phyloP scores from a whole-genome alignment of 2,888 invertebrate species.

The Melieria picta region DNA sequence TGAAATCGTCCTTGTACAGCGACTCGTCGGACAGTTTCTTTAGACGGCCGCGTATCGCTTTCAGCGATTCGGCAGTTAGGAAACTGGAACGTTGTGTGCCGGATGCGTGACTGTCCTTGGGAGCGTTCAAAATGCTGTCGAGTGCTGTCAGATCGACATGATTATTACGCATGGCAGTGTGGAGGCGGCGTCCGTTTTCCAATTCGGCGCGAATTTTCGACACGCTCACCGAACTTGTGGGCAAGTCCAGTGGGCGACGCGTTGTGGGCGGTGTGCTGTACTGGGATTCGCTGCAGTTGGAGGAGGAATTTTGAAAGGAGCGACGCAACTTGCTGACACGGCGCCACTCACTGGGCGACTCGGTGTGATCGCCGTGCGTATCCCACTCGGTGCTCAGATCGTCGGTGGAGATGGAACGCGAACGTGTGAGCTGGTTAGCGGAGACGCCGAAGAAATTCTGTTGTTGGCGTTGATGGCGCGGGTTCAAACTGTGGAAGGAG shows the following conservation, averaged over 20 bases:
- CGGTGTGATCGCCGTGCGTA: constrained; percentile 53
- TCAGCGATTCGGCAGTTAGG: constrained; percentile 71
- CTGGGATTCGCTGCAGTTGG: constrained; percentile 39
- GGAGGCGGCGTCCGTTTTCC: constrained; percentile 69
- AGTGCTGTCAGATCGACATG: constrained; percentile 69
- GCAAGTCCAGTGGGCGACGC: constrained; percentile 62
- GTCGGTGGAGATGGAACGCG: constrained; percentile 67
- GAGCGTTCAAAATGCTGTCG: constrained; percentile 67
- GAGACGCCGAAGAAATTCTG: constrained; percentile 46
- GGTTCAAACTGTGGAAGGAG: constrained; percentile 49
- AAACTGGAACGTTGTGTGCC: constrained; percentile 58
- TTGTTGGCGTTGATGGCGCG: constrained; percentile 55
- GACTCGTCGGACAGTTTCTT: constrained; percentile 68
- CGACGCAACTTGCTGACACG: constrained; percentile 73
- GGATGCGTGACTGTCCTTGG: constrained; percentile 29
- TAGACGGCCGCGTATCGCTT: constrained; percentile 71
- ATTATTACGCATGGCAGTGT: constrained; percentile 69
- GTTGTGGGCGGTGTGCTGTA: constrained; percentile 16
- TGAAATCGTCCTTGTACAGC: constrained; percentile 65
- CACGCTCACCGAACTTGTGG: constrained; percentile 69
- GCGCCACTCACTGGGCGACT: constrained; percentile 73
- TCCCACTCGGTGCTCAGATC: constrained; percentile 67
- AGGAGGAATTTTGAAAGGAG: constrained; percentile 72
- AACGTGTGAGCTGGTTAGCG: constrained; percentile 52
- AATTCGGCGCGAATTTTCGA: constrained; percentile 69